Evolutionary conservation across 2,888 invertebrate genomes (phyloP), one percentile per base, ranked within the genome.

Genomic region (Corbicula japonica): DNA sequence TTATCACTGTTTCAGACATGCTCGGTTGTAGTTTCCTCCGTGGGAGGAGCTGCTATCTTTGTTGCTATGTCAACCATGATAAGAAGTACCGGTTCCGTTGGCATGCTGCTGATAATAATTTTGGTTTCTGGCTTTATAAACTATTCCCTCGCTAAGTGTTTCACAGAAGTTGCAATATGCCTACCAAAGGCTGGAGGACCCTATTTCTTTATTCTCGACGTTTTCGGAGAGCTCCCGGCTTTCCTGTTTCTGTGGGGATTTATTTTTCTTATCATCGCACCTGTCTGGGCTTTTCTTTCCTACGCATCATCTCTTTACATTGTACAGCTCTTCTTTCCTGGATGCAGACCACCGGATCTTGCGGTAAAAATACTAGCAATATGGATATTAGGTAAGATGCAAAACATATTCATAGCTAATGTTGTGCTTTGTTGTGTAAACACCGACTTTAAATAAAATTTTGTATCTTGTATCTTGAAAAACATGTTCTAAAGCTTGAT

Each of bases 201-300:
- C 1, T 89, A 89, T 62, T 86, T 83, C 65, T 88, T 86, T 62
- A 72, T 87, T 10, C 58, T 77, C 30, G 63, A 80, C 18, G 84
- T 83, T 6, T 87, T 86, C 63, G 89, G 89, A 3, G 54, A 82
- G 8, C 61, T 86, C 30, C 72, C 84, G n/a, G 86, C 80, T 0
- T 89, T 89, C 62, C 58, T 89, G 56, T 81, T 87, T 48, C 54
- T 89, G 32, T 88, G 87, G 89, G 86, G 89, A 46, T 89, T 86
- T 48, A 48, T 88, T 8, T 79, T 85, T 21, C 60, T 88, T 48
- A 81, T 87, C 4, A 76, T 81, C 12, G 76, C 69, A 8, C 86
- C 89, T 1, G 77, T 80, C 4, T 89, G 89, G 89, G 84, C 86
- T 0, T 61, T 86, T 6, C 54, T 78, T 21, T 66, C 84, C 0